Evolutionary conservation across 2,797 vertebrate genomes (phyloP).

Genomic region (Micropoecilia bifurca): DNA sequence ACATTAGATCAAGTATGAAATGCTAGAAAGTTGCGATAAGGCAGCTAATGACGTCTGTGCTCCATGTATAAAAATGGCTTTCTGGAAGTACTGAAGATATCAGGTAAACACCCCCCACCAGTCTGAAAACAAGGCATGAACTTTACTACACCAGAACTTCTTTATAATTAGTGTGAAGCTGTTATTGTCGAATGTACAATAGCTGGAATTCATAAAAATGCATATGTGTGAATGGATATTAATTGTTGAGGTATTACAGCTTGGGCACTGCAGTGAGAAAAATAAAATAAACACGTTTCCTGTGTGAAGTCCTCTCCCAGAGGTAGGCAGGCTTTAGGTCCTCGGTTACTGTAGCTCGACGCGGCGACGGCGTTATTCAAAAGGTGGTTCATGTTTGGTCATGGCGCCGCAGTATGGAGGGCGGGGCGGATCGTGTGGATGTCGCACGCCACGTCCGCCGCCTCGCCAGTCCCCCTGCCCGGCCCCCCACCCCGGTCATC

Average conservation of each 20-base stretch:
- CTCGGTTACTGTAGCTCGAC: not conserved
- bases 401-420: conserved; percentile 19
- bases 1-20: conserved; percentile 57
- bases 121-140: conserved; percentile 53
- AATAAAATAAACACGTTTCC: not conserved
- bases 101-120: conserved; percentile 26
- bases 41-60: conserved; percentile 52
- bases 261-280: conserved; percentile 33
- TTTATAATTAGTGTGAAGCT: not conserved
- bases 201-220: not conserved
- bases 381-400: conserved; percentile 33
- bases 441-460: conserved; percentile 10
- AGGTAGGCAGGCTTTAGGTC: conserved; percentile 36
- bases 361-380: conserved; percentile 22
- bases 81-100: conserved; percentile 53
- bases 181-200: not conserved
- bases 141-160: not conserved
- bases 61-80: conserved; percentile 48
- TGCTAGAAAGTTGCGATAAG: conserved; percentile 53
- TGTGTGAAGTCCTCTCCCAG: conserved; percentile 20
- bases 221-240: conserved; percentile 15
- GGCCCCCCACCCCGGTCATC: conserved; percentile 78
- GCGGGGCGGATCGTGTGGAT: not conserved
- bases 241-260: conserved; percentile 29
- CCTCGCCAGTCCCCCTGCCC: conserved; percentile 2